phyloP scores from a whole-genome alignment of 2,113 vertebrate species.

The Sylvia atricapilla region DNA sequence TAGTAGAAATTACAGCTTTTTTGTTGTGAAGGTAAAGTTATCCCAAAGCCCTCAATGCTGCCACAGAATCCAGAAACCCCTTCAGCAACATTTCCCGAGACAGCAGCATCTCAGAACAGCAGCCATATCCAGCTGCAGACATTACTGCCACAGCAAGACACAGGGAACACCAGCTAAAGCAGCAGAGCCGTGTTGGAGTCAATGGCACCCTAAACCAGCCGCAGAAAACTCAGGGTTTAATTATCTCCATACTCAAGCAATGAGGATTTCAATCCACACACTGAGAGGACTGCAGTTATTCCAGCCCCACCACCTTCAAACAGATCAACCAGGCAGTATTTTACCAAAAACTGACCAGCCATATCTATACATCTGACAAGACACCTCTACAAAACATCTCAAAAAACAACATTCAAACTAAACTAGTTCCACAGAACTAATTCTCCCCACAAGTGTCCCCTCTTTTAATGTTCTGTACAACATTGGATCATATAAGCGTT shows the following conservation, averaged over 20 bases:
- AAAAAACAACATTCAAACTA: neutral
- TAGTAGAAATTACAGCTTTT: neutral
- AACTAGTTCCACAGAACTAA: neutral
- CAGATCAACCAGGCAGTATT: neutral
- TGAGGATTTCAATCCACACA: neutral
- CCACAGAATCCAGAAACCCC: neutral
- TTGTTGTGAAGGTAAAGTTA: neutral
- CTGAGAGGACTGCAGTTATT: neutral
- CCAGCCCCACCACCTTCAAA: neutral
- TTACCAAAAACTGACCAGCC: neutral
- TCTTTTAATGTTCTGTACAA: neutral
- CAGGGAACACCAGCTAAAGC: neutral
- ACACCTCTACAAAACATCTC: neutral
- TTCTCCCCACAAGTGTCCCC: fast-evolving
- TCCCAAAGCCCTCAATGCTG: neutral
- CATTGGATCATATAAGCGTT: neutral
- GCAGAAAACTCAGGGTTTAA: neutral
- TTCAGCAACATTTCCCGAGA: neutral
- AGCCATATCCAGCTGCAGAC: neutral
- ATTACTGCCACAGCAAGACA: neutral
- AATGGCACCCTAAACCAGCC: neutral
- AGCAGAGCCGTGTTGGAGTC: neutral
- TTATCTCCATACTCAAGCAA: neutral
- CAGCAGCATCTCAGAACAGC: neutral
- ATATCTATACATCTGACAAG: neutral